phyloP scores from a whole-genome alignment of 2,888 invertebrate genomes.

The Amphiduros pacificus region DNA sequence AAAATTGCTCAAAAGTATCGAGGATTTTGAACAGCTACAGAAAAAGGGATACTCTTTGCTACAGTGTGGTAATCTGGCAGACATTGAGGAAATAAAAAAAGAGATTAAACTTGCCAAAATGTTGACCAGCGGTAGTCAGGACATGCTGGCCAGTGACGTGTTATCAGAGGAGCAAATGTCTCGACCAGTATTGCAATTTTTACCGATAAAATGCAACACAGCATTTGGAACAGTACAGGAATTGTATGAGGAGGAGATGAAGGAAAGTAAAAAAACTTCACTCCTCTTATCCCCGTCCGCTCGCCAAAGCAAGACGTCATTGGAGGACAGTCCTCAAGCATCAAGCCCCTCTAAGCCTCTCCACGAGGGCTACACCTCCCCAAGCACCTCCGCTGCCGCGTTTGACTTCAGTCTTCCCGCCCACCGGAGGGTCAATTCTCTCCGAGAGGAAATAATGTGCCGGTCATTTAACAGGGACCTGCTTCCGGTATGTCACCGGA shows the following conservation, averaged over 20 bases:
- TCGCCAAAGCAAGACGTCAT: too few species aligned
- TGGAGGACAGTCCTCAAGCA: too few species aligned
- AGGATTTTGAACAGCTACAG: too few species aligned
- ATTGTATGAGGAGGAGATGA: background rate
- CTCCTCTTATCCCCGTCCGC: background rate
- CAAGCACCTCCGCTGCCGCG: too few species aligned
- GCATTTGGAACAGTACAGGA: conserved; percentile 18
- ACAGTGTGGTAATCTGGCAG: too few species aligned
- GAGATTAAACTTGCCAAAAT: too few species aligned
- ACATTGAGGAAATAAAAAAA: too few species aligned
- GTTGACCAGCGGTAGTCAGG: too few species aligned
- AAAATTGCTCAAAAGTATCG: too few species aligned
- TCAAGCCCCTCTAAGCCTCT: background rate
- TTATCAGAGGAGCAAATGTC: background rate
- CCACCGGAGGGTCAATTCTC: background rate
- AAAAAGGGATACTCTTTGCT: too few species aligned
- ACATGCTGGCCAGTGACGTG: too few species aligned
- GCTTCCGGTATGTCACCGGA: too few species aligned
- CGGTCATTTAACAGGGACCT: background rate
- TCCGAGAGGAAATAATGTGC: background rate
- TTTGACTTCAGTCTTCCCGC: background rate
- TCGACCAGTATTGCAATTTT: conserved; percentile 4
- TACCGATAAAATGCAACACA: conserved; percentile 25
- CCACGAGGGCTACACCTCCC: background rate
- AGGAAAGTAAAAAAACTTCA: background rate